Evolutionary conservation across 35 echinoderm and acorn worm genomes (phyloP).

Genomic region (Amphiura filiformis): DNA sequence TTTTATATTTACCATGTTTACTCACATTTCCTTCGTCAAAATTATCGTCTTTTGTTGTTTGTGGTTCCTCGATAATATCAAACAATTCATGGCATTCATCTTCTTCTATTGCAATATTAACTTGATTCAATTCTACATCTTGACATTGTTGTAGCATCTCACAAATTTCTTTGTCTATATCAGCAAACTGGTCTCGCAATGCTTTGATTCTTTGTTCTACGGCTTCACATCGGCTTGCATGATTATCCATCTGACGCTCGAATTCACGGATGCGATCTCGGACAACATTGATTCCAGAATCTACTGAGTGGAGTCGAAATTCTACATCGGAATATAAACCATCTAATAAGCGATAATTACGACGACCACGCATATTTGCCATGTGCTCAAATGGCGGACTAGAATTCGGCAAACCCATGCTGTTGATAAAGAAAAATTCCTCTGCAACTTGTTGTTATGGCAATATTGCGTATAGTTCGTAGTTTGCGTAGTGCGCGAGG

Average conservation of each 20-base stretch:
- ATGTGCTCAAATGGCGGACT: background rate
- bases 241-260: background rate
- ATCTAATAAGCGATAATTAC: background rate
- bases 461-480: too few relatives aligned
- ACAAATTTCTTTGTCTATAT: conserved; percentile 10
- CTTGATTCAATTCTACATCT: background rate
- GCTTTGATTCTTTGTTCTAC: conserved; percentile 10
- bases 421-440: too few relatives aligned
- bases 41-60: background rate
- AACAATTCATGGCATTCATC: background rate
- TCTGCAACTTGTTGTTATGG: too few relatives aligned
- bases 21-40: background rate
- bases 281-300: conserved; percentile 22
- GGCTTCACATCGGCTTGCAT: conserved; percentile 11
- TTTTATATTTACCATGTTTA: background rate
- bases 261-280: conserved; percentile 12
- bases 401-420: background rate
- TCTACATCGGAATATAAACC: conserved; percentile 28
- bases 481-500: too few relatives aligned
- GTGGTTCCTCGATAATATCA: background rate
- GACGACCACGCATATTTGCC: background rate
- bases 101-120: background rate
- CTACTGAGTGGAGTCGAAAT: background rate
- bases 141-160: background rate
- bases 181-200: conserved; percentile 8